phyloP scores from a whole-genome alignment of 1,140 invertebrate species.

The Drosophila miranda region DNA sequence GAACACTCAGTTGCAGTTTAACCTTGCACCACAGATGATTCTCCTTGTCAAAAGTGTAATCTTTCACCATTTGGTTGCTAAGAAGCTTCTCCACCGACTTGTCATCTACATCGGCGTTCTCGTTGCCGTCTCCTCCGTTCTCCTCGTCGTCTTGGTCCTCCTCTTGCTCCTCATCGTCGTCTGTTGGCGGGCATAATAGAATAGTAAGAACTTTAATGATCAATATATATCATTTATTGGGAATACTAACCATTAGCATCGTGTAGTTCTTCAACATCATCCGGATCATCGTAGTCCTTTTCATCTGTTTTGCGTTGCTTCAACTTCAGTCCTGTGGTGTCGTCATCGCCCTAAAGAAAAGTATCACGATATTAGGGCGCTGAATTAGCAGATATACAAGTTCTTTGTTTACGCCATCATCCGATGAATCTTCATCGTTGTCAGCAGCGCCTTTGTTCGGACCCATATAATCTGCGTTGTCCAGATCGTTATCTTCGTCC shows the following conservation, averaged over 20 bases:
- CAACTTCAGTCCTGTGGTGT: slow-evolving; percentile 84
- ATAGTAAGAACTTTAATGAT: neutral
- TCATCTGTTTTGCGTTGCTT: slow-evolving; percentile 85
- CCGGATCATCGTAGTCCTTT: slow-evolving; percentile 91
- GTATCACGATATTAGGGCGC: neutral
- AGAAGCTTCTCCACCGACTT: slow-evolving; percentile 83
- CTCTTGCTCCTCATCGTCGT: slow-evolving; percentile 88
- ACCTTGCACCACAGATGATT: slow-evolving; percentile 90
- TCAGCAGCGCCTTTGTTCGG: slow-evolving; percentile 18
- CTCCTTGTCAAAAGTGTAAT: slow-evolving; percentile 90
- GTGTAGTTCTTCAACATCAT: slow-evolving; percentile 86
- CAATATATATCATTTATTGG: too few species aligned
- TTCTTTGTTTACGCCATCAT: slow-evolving; percentile 82
- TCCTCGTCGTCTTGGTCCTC: slow-evolving; percentile 85
- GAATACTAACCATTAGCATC: slow-evolving; percentile 75
- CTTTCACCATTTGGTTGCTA: slow-evolving; percentile 82
- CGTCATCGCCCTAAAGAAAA: slow-evolving; percentile 83
- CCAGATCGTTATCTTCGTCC: slow-evolving; percentile 73
- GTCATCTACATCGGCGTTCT: slow-evolving; percentile 83
- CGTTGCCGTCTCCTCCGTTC: slow-evolving; percentile 82
- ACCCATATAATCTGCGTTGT: slow-evolving; percentile 52
- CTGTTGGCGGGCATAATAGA: slow-evolving; percentile 58
- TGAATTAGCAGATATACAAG: neutral
- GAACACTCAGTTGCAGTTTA: slow-evolving; percentile 86
- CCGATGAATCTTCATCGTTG: slow-evolving; percentile 83